Evolutionary conservation across 1,140 invertebrate species (phyloP).

Genomic region (Tyrophagus putrescentiae): DNA sequence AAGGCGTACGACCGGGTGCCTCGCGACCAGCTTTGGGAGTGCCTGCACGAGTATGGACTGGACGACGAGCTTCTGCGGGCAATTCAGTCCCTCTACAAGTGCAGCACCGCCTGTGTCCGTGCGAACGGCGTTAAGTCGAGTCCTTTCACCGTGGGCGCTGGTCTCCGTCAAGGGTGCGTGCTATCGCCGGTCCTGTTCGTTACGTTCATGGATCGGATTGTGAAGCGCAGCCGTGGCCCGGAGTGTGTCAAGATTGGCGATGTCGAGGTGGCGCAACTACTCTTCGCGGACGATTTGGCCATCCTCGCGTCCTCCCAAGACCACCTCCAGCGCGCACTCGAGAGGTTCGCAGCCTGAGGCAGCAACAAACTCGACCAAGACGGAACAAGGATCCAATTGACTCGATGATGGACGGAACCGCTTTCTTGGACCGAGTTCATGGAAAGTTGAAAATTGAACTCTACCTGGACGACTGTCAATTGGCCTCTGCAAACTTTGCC

Average conservation of each 20-base stretch:
- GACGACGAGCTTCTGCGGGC: neutral
- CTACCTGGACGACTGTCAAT: too few species aligned
- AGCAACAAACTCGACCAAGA: too few species aligned
- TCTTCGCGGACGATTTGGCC: neutral
- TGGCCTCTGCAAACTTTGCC: too few species aligned
- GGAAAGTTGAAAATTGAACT: too few species aligned
- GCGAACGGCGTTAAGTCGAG: neutral
- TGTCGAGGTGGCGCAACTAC: neutral
- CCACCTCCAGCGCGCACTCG: neutral
- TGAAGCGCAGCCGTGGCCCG: neutral
- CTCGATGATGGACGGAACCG: too few species aligned
- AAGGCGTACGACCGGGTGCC: neutral
- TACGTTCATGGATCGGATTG: neutral
- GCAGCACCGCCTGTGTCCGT: neutral
- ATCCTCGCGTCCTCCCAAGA: neutral
- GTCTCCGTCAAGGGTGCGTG: slow-evolving; percentile 7
- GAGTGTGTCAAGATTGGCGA: neutral
- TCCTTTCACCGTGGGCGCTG: neutral
- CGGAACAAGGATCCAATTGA: too few species aligned
- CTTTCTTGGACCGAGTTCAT: too few species aligned
- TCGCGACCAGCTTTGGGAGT: neutral
- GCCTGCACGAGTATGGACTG: neutral
- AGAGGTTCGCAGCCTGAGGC: too few species aligned
- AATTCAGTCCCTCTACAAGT: neutral
- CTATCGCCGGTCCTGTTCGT: slow-evolving; percentile 1